phyloP scores from a whole-genome alignment of 1,140 invertebrate genomes.

The Saccostrea echinata region DNA sequence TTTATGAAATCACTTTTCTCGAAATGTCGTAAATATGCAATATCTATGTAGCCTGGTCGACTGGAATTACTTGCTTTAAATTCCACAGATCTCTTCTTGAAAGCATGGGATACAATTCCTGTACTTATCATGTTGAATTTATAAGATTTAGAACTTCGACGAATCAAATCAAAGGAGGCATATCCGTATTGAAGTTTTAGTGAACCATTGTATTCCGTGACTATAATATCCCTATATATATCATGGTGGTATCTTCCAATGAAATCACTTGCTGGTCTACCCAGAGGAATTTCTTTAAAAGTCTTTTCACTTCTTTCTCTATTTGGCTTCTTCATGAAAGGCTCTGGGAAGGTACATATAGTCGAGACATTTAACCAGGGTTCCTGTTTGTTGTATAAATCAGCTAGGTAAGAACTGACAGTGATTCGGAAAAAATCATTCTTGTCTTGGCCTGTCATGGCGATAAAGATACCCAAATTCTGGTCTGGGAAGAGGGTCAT shows the following conservation, averaged over 20 bases:
- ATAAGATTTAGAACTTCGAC: background rate
- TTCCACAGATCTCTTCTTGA: conserved; percentile 3
- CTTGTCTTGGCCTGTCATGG: conserved; percentile 61
- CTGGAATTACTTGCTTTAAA: background rate
- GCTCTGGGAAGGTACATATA: conserved; percentile 63
- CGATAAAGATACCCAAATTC: conserved; percentile 63
- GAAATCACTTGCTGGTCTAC: background rate
- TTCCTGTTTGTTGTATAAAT: conserved; percentile 45
- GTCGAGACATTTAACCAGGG: conserved; percentile 66
- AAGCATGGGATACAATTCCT: conserved; percentile 7
- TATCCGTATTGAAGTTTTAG: conserved; percentile 41
- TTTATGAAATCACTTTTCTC: background rate
- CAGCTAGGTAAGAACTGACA: conserved; percentile 62
- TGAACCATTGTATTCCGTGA: background rate
- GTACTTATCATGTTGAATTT: conserved; percentile 11
- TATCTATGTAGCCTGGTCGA: background rate
- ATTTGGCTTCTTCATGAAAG: conserved; percentile 39
- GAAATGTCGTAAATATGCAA: background rate
- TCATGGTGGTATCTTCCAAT: conserved; percentile 36
- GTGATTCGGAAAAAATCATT: conserved; percentile 50
- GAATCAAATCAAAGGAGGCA: conserved; percentile 5
- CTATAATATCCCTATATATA: conserved; percentile 25
- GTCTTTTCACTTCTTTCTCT: background rate
- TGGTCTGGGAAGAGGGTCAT: conserved; percentile 59
- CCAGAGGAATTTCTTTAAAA: conserved; percentile 1